Base-by-base conservation (phyloP, 2,797 vertebrate species). In the Cetoscarus ocellatus region DNA sequence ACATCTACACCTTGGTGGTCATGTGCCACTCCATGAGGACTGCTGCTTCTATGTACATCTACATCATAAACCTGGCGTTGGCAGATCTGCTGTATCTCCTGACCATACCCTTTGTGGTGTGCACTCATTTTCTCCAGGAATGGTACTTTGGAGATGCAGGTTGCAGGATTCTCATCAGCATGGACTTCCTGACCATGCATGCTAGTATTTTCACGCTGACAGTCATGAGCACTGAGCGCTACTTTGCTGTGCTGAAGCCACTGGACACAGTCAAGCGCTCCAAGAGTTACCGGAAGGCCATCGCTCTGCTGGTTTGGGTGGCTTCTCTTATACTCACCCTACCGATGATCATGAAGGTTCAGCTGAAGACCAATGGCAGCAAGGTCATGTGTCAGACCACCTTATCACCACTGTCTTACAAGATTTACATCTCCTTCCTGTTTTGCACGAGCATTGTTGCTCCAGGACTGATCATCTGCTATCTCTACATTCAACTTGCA, bases 141-240 rank as follows among this genome's bases (percentile, higher is more conserved):
- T 98, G 97, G 97, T 94, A 97, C 88, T 98, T 97, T 43, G 97
- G 97, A 17, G 95, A 97, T 14, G 13, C 88, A 0, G 97, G 97
- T 43, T 98, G 97, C 57, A 94, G 94, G 14, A 92, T 96, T 70
- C 91, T 98, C 1, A 95, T 98, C 83, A 97, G 96, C 61, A 93
- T 96, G 86, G 97, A 98, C 86, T 96, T 98, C 84, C 93, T 98
- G 54, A 98, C 97, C 58, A 98, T 98, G 97, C 97, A 98, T 0
- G 97, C 97, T 74, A 97, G 96, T 84, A 98, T 98, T 88, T 98
- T 98, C 88, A 98, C 96, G 0, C 91, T 98, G 74, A 97, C 96
- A 0, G 87, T 96, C 70, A 98, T 98, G 97, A 98, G 97, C 91
- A 98, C 96, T 0, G 97, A 98, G 70, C 95, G 97, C 9, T 98